Base-by-base conservation (phyloP, 2,888 invertebrate genomes). In the Adelphocoris suturalis region DNA sequence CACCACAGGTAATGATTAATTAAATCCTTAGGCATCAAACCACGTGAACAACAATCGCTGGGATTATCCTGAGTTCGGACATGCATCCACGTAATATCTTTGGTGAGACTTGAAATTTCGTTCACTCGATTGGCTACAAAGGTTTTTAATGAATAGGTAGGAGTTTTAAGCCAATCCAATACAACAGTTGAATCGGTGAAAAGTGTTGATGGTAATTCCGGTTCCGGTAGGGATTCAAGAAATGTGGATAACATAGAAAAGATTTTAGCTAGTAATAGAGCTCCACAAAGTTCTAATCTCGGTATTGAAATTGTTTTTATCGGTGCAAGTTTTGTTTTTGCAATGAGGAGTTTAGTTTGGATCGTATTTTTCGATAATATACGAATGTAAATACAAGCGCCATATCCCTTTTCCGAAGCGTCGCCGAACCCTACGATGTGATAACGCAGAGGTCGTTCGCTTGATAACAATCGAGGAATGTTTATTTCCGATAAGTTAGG, bases 31-130 rank as follows among this genome's bases (percentile, higher is more conserved):
- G 52, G 52, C 16, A 52, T 13, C 14, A 13, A 52, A 52, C 52
- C 52, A 14, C 52, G 13, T 7, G 52, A 52, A 52, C 52, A 13
- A 52, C 52, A 52, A 52, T 52, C 52, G 13, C 52, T 16, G 0
- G 93, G 92, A 90, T 93, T 93, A 5, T 91, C 86, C 0, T 91
- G 80, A 0, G 92, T 91, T 0, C 90, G 16, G 2, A 90, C 89
- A 61, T 90, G 90, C n/a, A n/a, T 28, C 90, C 90, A 90, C 13
- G 13, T 5, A 5, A 14, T 27, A n/a, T 13, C 16, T 14, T 28
- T 12, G 0, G 88, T 47, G 3, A 52, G 19, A 16, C 75, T 47
- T 0, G 76, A 47, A 27, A 90, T 90, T 52, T 47, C 23, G 9
- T 37, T 68, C 5, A 90, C 90, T 85, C 90, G 11, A 48, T 90